Percentiles rank a stretch among this genome's conserved stretches.
phyloP scores from a whole-genome alignment of 2,888 invertebrate genomes.

The Aleiodes testaceus region DNA sequence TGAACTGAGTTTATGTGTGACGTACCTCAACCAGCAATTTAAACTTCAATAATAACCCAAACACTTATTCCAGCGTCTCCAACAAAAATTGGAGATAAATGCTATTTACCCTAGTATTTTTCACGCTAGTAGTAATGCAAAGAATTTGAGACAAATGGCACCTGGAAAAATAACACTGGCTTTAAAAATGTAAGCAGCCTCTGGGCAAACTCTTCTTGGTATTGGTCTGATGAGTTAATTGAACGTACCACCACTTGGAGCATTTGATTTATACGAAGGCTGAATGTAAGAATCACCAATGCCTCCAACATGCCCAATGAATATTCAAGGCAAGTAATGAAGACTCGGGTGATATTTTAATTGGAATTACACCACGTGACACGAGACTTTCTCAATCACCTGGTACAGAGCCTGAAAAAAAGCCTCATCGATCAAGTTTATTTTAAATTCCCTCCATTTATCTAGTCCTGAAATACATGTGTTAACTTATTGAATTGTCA shows the following conservation, averaged over 20 bases:
- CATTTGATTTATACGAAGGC: conserved; percentile 53
- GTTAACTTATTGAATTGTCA: conserved; percentile 38
- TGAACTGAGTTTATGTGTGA: conserved; percentile 63
- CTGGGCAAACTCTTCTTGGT: conserved; percentile 38
- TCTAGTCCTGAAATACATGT: conserved; percentile 5
- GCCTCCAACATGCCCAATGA: conserved; percentile 45
- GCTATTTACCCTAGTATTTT: no score
- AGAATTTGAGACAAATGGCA: conserved; percentile 38
- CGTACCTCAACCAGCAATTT: not conserved
- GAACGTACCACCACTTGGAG: conserved; percentile 52
- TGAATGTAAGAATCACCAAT: conserved; percentile 30
- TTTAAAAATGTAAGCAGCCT: conserved; percentile 44
- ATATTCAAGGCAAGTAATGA: conserved; percentile 55
- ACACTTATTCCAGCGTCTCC: not conserved
- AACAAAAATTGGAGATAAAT: no score
- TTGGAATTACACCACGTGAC: conserved; percentile 53
- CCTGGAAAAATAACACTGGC: conserved; percentile 26
- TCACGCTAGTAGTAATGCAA: no score
- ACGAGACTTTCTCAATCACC: conserved; percentile 48
- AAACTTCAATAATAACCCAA: not conserved
- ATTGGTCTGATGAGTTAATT: conserved; percentile 56
- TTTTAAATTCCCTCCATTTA: not conserved
- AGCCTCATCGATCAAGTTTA: conserved; percentile 31
- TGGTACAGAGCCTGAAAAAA: conserved; percentile 50
- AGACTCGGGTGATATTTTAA: conserved; percentile 53